phyloP scores from a whole-genome alignment of 2,888 invertebrate genomes.

The Andricus quercusramuli region DNA sequence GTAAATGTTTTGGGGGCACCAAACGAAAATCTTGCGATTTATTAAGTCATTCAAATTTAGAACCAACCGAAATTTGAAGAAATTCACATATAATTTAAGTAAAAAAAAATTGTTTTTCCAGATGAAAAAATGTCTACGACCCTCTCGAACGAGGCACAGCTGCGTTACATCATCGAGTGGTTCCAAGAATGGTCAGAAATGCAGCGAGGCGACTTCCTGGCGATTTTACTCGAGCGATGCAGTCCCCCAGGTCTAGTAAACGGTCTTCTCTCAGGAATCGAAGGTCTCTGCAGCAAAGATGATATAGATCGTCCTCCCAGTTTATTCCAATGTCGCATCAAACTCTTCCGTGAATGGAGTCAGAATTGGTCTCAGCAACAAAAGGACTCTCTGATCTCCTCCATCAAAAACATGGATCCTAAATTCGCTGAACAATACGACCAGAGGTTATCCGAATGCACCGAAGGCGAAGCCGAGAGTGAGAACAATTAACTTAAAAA shows the following conservation, averaged over 20 bases:
- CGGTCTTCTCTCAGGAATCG: slow-evolving; percentile 85
- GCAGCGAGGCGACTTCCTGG: slow-evolving; percentile 91
- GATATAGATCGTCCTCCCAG: slow-evolving; percentile 85
- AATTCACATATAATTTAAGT: background rate
- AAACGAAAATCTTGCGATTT: too few relatives aligned
- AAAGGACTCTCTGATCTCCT: slow-evolving; percentile 84
- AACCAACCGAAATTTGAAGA: background rate
- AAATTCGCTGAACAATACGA: slow-evolving; percentile 85
- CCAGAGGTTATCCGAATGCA: slow-evolving; percentile 64
- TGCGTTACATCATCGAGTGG: slow-evolving; percentile 91
- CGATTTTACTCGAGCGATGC: slow-evolving; percentile 85
- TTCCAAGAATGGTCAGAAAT: slow-evolving; percentile 94
- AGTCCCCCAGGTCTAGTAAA: slow-evolving; percentile 84
- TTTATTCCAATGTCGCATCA: slow-evolving; percentile 91
- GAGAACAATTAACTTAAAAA: slow-evolving; percentile 1
- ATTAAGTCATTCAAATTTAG: too few relatives aligned
- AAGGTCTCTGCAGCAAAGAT: slow-evolving; percentile 84
- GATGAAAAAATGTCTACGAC: slow-evolving; percentile 74
- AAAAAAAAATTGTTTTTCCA: slow-evolving; percentile 51
- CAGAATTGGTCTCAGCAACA: slow-evolving; percentile 88
- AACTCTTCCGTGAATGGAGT: slow-evolving; percentile 92
- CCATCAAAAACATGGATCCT: slow-evolving; percentile 86
- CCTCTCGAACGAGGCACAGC: slow-evolving; percentile 85
- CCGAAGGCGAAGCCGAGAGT: background rate
- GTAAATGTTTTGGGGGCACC: too few relatives aligned